These are phyloP conservation scores for Triplophysa rosa DNA, from an alignment of 2,113 vertebrate genomes.

Conservation along the genomic window DNA sequence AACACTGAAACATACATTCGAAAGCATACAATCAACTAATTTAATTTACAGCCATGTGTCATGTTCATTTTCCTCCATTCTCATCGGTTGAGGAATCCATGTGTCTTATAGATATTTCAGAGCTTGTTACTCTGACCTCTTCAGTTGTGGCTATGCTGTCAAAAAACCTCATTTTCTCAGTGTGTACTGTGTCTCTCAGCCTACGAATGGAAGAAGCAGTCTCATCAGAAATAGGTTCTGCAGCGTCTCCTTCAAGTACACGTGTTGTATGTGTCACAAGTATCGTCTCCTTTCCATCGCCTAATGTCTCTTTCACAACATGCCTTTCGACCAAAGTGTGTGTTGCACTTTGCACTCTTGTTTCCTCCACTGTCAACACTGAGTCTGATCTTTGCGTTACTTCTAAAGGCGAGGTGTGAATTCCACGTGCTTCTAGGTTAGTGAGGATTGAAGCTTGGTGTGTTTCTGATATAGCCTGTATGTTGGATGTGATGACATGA, in stretches of 20 bases:
- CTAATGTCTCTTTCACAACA: conserved; percentile 61
- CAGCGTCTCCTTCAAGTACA: conserved; percentile 53
- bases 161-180: conserved; percentile 79
- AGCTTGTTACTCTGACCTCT: conserved; percentile 1
- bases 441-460: conserved; percentile 64
- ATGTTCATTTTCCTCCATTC: conserved; percentile 39
- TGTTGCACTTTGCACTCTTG: conserved; percentile 35
- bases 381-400: conserved; percentile 42
- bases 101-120: conserved; percentile 41
- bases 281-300: conserved; percentile 65
- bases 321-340: conserved; percentile 60
- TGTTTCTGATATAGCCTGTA: conserved; percentile 67
- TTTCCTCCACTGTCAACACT: conserved; percentile 57
- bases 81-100: conserved; percentile 49
- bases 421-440: conserved; percentile 55
- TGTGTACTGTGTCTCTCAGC: conserved; percentile 71
- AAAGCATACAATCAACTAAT: conserved; percentile 24
- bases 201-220: conserved; percentile 70
- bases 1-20: conserved; percentile 37
- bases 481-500: conserved; percentile 70
- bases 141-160: conserved; percentile 63
- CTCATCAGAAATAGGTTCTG: conserved; percentile 65
- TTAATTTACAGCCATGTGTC: conserved; percentile 8
- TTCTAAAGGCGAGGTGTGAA: conserved; percentile 39
- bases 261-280: conserved; percentile 68